A percentile compares a stretch with the other conserved stretches of the same genome.
Conservation (phyloP, 37 sponge, comb jelly and placozoan species). For the Halichondria panicea region DNA sequence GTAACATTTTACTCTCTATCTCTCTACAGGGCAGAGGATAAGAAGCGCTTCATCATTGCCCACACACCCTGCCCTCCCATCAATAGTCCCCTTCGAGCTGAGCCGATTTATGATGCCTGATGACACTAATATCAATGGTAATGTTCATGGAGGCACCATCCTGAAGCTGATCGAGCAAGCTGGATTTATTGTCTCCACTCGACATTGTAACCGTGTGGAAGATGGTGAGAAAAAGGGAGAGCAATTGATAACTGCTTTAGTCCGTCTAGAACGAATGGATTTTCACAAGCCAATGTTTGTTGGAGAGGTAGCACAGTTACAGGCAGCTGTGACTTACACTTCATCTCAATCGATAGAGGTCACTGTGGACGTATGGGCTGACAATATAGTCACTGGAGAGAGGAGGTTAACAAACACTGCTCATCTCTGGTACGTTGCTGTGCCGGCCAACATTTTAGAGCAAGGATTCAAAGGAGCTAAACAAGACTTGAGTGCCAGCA, state of each 20-base stretch:
- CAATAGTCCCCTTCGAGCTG: slow-evolving; percentile 41
- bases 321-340: slow-evolving; percentile 78
- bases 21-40: no score
- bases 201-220: slow-evolving; percentile 66
- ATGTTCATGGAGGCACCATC: slow-evolving; percentile 91
- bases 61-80: slow-evolving; percentile 30
- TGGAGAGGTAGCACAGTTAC: slow-evolving; percentile 74
- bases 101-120: slow-evolving; percentile 90
- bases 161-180: slow-evolving; percentile 88
- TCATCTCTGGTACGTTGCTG: slow-evolving; percentile 86
- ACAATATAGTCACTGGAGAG: slow-evolving; percentile 59
- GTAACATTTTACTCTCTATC: no score
- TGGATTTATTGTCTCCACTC: slow-evolving; percentile 61
- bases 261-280: slow-evolving; percentile 81
- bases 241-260: slow-evolving; percentile 62
- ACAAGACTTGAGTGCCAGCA: not conserved
- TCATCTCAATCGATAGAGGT: slow-evolving; percentile 80
- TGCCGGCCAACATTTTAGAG: no score
- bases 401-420: slow-evolving; percentile 74
- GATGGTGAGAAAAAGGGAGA: not conserved
- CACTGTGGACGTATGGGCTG: slow-evolving; percentile 80
- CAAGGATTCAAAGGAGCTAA: not conserved
- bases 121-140: slow-evolving; percentile 81
- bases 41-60: no score
- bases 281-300: slow-evolving; percentile 88